Conservation (phyloP, 2,113 vertebrate genomes). For the Crotalus horridus region DNA sequence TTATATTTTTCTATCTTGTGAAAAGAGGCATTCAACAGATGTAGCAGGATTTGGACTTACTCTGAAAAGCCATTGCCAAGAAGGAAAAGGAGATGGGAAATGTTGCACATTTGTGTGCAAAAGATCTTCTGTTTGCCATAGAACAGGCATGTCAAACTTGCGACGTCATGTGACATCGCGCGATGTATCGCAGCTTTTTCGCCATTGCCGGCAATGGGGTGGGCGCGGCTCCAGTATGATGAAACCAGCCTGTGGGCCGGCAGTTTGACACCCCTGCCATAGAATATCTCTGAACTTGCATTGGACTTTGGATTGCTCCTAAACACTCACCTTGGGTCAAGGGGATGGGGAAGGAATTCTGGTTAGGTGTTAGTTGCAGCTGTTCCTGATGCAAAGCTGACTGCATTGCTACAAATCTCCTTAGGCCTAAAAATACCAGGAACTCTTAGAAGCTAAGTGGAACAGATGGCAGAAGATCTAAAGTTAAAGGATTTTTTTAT, state of each 20-base stretch:
- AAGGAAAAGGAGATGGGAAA: neutral
- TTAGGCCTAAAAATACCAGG: conserved; percentile 74
- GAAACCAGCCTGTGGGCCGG: too few relatives aligned
- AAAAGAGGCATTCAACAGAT: conserved; percentile 17
- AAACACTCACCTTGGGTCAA: neutral
- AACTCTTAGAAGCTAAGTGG: conserved; percentile 33
- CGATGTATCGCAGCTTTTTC: too few relatives aligned
- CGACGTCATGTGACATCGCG: too few relatives aligned
- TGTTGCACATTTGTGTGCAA: neutral
- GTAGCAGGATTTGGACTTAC: conserved; percentile 3
- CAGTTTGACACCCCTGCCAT: too few relatives aligned
- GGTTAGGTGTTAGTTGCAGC: neutral
- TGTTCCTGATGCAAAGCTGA: conserved; percentile 28
- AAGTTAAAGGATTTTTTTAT: neutral
- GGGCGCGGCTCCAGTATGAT: too few relatives aligned
- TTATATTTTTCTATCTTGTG: neutral
- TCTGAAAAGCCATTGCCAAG: neutral
- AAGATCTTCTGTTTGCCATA: neutral
- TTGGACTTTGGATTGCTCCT: neutral
- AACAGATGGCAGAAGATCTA: conserved; percentile 33
- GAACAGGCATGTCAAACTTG: too few relatives aligned
- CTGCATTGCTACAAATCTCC: conserved; percentile 74
- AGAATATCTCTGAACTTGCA: neutral
- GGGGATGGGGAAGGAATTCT: neutral
- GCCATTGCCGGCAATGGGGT: too few relatives aligned